phyloP scores from a whole-genome alignment of 2,797 vertebrate species.

The Kryptolebias ocellatus region DNA sequence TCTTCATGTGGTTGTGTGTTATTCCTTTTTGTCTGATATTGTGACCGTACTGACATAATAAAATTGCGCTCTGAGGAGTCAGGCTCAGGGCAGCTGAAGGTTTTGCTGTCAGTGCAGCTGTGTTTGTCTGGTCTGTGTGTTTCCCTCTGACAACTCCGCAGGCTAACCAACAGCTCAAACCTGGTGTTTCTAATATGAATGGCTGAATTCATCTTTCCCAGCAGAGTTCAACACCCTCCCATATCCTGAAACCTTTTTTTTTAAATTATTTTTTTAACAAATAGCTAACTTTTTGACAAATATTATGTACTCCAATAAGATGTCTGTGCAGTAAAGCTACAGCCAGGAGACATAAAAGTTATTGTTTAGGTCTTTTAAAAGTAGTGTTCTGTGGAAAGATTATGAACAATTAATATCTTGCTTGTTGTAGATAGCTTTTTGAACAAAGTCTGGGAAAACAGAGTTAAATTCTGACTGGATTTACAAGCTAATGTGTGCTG shows the following conservation, averaged over 20 bases:
- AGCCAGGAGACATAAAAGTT: not conserved
- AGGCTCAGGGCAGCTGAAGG: conserved; percentile 31
- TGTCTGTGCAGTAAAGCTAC: conserved; percentile 2
- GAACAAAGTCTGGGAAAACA: no score
- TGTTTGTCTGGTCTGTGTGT: conserved; percentile 38
- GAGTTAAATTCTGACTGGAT: no score
- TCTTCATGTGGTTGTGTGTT: not conserved
- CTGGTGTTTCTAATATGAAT: conserved; percentile 10
- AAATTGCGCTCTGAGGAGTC: conserved; percentile 26
- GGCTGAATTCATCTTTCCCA: conserved; percentile 2
- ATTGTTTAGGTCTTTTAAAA: no score
- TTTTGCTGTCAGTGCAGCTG: conserved; percentile 45
- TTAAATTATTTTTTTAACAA: not conserved
- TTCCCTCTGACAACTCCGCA: conserved; percentile 29
- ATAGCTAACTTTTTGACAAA: not conserved
- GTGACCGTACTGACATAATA: conserved; percentile 16
- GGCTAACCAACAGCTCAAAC: conserved; percentile 53
- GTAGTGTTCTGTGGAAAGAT: no score
- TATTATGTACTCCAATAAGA: not conserved
- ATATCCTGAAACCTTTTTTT: not conserved
- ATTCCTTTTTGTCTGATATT: not conserved
- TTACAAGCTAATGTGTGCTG: no score
- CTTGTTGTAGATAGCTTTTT: no score
- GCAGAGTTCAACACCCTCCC: conserved; percentile 19
- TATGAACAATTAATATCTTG: no score